phyloP scores from a whole-genome alignment of 2,797 vertebrate genomes.

The Pipistrellus pygmaeus region DNA sequence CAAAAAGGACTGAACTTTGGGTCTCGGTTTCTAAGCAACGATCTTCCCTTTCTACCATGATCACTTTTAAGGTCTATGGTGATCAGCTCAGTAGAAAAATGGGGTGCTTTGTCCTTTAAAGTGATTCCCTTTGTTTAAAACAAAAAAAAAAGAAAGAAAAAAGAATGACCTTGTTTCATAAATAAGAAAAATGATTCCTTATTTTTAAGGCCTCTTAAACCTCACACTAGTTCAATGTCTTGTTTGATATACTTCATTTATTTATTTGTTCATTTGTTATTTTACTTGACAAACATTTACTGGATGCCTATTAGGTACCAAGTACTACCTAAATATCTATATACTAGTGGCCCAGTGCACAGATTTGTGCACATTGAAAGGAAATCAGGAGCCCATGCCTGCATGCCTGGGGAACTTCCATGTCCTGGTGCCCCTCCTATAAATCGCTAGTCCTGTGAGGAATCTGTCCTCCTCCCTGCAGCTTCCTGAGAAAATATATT shows the following conservation, averaged over 20 bases:
- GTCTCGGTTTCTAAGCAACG: not conserved
- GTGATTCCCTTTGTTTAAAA: not conserved
- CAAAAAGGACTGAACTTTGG: not conserved
- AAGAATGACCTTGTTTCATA: not conserved
- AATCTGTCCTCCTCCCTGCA: too few species aligned
- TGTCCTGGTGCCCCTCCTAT: too few species aligned
- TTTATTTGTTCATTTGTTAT: conserved; percentile 18
- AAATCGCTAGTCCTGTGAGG: too few species aligned
- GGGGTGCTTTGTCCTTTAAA: not conserved
- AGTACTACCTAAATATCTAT: conserved; percentile 1
- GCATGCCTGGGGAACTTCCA: too few species aligned
- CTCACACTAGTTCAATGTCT: not conserved
- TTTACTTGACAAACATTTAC: conserved; percentile 4
- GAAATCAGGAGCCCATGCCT: too few species aligned
- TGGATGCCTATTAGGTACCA: not conserved
- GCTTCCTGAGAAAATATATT: too few species aligned
- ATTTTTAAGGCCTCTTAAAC: not conserved
- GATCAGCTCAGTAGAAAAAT: not conserved
- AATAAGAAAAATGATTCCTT: not conserved
- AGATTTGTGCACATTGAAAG: too few species aligned
- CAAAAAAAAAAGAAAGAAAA: not conserved
- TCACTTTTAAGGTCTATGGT: not conserved
- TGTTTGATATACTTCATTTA: not conserved
- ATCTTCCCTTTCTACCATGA: not conserved
- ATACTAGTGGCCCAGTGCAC: too few species aligned